Percentiles rank a stretch among this genome's conserved stretches.
These are phyloP conservation scores for Imbricaverruca yamaguchii DNA, from an alignment of 2,888 invertebrate species.

Conservation along the genomic window DNA sequence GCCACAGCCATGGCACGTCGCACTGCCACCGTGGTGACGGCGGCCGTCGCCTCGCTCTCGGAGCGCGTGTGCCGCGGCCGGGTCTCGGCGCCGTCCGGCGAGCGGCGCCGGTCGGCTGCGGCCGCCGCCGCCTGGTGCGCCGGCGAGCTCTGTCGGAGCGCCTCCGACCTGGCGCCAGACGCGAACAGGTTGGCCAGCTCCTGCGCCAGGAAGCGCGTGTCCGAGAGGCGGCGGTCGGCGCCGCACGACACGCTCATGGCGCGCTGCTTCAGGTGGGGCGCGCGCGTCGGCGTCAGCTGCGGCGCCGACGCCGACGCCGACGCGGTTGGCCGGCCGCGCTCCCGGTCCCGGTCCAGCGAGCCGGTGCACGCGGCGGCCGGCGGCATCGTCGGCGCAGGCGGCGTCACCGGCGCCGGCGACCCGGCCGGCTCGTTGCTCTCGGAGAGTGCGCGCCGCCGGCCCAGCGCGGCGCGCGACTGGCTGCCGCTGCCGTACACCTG, in stretches of 20 bases:
- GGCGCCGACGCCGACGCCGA: background rate
- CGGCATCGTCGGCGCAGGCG: background rate
- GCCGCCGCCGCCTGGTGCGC: background rate
- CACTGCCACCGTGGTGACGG: background rate
- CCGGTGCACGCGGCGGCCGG: background rate
- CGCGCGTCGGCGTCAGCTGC: background rate
- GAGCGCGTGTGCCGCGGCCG: background rate
- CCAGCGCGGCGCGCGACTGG: background rate
- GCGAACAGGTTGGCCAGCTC: slow-evolving; percentile 15
- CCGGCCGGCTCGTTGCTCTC: background rate
- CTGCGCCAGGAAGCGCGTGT: slow-evolving; percentile 16
- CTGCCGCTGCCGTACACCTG: too few species aligned
- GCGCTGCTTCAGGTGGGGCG: background rate
- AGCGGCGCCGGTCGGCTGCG: background rate
- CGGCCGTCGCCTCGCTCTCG: background rate
- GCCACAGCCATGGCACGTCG: background rate
- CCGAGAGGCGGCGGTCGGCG: slow-evolving; percentile 5
- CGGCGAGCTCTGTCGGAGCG: background rate
- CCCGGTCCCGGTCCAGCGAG: slow-evolving; percentile 9
- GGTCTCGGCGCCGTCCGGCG: slow-evolving; percentile 8
- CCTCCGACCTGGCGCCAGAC: too few species aligned
- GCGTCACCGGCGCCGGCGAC: background rate
- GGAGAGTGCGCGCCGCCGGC: background rate
- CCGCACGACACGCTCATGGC: slow-evolving; percentile 19
- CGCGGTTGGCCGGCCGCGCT: background rate